These are phyloP conservation scores for Rhea americana DNA, from an alignment of 2,113 vertebrate genomes.

Conservation along the genomic window DNA sequence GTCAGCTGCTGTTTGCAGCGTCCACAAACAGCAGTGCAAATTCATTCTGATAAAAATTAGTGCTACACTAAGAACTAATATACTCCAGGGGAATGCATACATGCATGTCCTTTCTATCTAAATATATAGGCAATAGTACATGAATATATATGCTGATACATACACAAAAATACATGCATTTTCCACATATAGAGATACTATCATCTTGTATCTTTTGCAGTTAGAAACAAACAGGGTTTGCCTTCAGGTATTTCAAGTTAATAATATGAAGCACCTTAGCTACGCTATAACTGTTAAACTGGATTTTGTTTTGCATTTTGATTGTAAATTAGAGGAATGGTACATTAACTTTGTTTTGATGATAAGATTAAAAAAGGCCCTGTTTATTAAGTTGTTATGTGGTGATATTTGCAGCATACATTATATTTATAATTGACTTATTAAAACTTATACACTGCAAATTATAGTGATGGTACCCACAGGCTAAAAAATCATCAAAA, in stretches of 20 bases:
- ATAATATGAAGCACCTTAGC: slow-evolving; percentile 69
- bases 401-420: slow-evolving; percentile 72
- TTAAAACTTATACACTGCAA: slow-evolving; percentile 79
- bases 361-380: slow-evolving; percentile 60
- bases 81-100: not conserved
- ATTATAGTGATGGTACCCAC: slow-evolving; percentile 77
- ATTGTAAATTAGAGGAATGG: slow-evolving; percentile 78
- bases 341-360: slow-evolving; percentile 80
- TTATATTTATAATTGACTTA: slow-evolving; percentile 83
- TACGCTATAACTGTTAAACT: slow-evolving; percentile 69
- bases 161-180: not conserved
- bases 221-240: slow-evolving; percentile 64
- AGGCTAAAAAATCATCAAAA: slow-evolving; percentile 81
- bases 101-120: not conserved
- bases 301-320: slow-evolving; percentile 81
- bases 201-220: slow-evolving; percentile 35
- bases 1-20: not conserved
- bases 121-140: not conserved
- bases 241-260: slow-evolving; percentile 73
- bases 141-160: not conserved
- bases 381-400: slow-evolving; percentile 76
- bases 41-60: not conserved
- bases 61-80: not conserved
- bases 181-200: slow-evolving; percentile 15
- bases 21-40: not conserved